Evolutionary conservation across 2,797 vertebrate species (phyloP), one percentile per base, ranked within the genome.

Genomic region (Xiphophorus birchmanni): DNA sequence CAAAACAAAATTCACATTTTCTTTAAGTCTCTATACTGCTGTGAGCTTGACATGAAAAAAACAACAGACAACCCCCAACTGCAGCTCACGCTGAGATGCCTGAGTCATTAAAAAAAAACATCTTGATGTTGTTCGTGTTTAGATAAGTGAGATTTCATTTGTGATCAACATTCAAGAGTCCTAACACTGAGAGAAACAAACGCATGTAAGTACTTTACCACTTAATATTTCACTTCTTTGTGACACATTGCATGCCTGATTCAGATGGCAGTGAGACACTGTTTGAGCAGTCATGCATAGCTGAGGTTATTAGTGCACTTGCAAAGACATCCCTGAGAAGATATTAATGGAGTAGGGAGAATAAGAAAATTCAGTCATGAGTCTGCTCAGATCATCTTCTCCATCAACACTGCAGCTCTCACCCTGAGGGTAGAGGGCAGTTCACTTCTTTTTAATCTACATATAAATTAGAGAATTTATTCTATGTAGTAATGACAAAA

Each of bases 261-360:
- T 80, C 44, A 78, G 78, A 80, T 80, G 81, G 84, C 83, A 87
- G 52, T 23, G 26, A 84, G 67, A 81, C 7, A 42, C 80, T 82
- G 76, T 32, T 85, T 54, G 82, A 89, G 84, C 76, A 82, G 80
- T 58, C 85, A 77, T 69, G 80, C 76, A 77, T 84, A 50, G 29
- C 75, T 37, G 40, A 80, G 77, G 79, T 88, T 86, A 82, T 88
- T 81, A 87, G 86, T 77, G 86, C 82, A 35, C 83, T 80, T 48
- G 60, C 67, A 80, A 75, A 84, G 58, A 84, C 58, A 67, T 85
- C 84, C 86, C 69, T 48, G 73, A 84, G 76, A 87, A 73, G 75
- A 75, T 82, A 60, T 84, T 84, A 84, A 90, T 82, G 80, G 69
- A 83, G 79, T 82, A 75, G 73, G 72, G 50, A 82, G 71, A 65